Evolutionary conservation across 2,797 vertebrate genomes (phyloP), one percentile per base, ranked within the genome.

Genomic region (Enteromius anoplus): DNA sequence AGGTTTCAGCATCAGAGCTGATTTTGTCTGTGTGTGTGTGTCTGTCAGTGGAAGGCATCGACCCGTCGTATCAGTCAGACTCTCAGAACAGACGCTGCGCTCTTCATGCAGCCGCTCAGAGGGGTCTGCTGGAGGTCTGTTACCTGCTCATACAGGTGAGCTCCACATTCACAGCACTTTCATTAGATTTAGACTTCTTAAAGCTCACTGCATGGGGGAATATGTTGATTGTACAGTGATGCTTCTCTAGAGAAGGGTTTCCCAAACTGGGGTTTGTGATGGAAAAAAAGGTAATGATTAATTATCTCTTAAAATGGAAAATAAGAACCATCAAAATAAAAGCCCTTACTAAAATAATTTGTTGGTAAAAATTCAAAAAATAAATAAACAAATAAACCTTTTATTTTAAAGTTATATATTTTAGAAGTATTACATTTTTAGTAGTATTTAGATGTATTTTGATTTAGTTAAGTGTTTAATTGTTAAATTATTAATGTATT

Each of bases 141-240:
- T 97, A 98, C 55, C 95, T 98, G 65, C 93, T 98, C 14, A 85
- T 97, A 23, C 96, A 98, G 96, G 97, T 97, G 37, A 65, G 37
- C 1, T 40, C 12, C 29, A 2, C 26, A 42, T 4, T n/a, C 37
- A 3, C 8, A n/a, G 1, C 4, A 42, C 53, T 17, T 49, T 21
- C 21, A 2, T 11, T 19, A 40, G 11, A 21, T 21, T 19, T 37
- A 3, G 19, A 65, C 29, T 15, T 15, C 14, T 23, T 65, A 4
- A 3, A 32, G 3, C 11, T 11, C 32, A 66, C 65, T 21, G 64
- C 2, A n/a, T n/a, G 19, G 2, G 2, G 21, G 2, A 4, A 47
- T 40, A 15, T 1, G 9, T 11, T 15, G 53, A 73, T 29, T 2
- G 53, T n/a, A 51, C n/a, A 21, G 1, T 58, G 80, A 32, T 78